Percentiles rank a stretch among this genome's conserved stretches.
These are phyloP conservation scores for Etia nguti DNA, from an alignment of 2,113 vertebrate species.

Conservation along the genomic window DNA sequence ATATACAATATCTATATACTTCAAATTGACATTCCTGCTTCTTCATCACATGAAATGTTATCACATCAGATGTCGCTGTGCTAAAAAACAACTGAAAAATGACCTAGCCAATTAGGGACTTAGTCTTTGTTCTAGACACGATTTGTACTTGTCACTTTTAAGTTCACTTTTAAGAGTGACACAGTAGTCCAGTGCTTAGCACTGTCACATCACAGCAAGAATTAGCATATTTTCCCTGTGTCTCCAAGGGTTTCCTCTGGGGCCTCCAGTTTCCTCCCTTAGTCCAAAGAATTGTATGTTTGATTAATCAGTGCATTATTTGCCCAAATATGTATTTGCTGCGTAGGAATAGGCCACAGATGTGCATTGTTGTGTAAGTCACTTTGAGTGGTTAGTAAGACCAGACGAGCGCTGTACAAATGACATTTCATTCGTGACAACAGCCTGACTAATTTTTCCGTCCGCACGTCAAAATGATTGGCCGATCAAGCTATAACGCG, in stretches of 20 bases:
- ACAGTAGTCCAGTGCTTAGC: background rate
- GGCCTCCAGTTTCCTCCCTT: background rate
- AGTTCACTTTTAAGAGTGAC: background rate
- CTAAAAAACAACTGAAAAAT: background rate
- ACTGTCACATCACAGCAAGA: background rate
- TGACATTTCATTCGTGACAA: background rate
- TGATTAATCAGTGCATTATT: background rate
- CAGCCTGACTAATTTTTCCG: background rate
- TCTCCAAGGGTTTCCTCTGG: background rate
- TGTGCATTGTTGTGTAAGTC: background rate
- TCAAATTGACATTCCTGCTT: background rate
- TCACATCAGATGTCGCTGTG: background rate
- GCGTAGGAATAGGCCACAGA: fast-evolving
- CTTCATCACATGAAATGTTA: background rate
- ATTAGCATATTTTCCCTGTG: background rate
- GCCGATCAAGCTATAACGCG: background rate
- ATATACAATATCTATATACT: background rate
- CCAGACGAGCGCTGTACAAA: background rate
- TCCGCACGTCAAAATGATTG: background rate
- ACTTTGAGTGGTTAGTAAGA: background rate
- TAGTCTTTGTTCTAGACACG: background rate
- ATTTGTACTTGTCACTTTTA: background rate
- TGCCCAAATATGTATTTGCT: background rate
- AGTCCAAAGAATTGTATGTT: background rate
- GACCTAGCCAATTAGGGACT: background rate